These are phyloP conservation scores for Heliconius sara DNA, from an alignment of 2,888 invertebrate species.

Conservation along the genomic window DNA sequence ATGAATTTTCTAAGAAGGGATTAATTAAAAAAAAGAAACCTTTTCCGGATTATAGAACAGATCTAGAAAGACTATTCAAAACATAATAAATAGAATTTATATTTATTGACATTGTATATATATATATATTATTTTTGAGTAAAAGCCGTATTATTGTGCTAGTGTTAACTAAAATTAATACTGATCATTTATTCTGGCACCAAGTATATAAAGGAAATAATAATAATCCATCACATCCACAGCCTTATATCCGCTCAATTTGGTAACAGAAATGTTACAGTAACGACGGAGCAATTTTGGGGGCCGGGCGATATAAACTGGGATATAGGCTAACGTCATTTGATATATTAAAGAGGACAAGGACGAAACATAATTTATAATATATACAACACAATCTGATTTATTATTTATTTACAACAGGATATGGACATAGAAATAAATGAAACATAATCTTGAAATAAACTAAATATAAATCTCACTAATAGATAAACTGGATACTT, in stretches of 20 bases:
- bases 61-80: too few relatives aligned
- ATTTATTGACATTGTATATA: too few relatives aligned
- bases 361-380: slow-evolving; percentile 28
- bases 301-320: slow-evolving; percentile 43
- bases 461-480: background rate
- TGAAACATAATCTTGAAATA: background rate
- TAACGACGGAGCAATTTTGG: slow-evolving; percentile 46
- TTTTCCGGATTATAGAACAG: too few relatives aligned
- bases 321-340: slow-evolving; percentile 39
- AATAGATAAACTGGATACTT: too few relatives aligned
- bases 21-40: background rate
- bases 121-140: background rate
- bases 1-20: too few relatives aligned
- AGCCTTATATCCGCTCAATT: slow-evolving; percentile 45
- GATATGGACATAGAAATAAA: background rate
- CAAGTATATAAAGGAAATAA: slow-evolving; percentile 43
- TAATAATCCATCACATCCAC: slow-evolving; percentile 43
- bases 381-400: slow-evolving; percentile 8
- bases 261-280: slow-evolving; percentile 45
- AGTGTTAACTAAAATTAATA: slow-evolving; percentile 24
- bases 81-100: too few relatives aligned
- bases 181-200: slow-evolving; percentile 23
- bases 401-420: slow-evolving; percentile 9
- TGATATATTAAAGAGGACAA: slow-evolving; percentile 35
- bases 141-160: background rate